Evolutionary conservation across 2,888 invertebrate species (phyloP), one percentile per base, ranked within the genome.

Genomic region (Periphyllus acericola): DNA sequence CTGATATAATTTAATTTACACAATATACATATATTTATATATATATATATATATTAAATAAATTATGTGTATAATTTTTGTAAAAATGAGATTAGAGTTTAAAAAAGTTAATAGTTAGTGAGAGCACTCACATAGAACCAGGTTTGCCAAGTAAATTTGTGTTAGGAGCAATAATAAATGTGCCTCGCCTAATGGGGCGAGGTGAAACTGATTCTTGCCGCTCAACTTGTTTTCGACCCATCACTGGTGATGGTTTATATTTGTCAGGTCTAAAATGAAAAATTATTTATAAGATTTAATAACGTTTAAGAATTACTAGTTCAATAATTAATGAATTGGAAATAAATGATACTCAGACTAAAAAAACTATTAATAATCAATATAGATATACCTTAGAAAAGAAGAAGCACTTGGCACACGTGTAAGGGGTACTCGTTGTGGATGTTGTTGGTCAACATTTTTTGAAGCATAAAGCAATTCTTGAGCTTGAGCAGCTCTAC

Each of bases 321-420:
- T 11, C 29, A 71, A 29, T 71, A 11, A 17, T 0, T 25, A 25
- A n/a, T 25, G n/a, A 66, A 66, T 66, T 11, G 8, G 32, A 71
- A 71, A 71, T 71, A 32, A 71, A 17, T 71, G 14, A 4, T 71
- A 71, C 11, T 60, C 60, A 2, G 17, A 29, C 14, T 0, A 71
- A 71, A 60, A 14, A 21, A 9, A 52, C 5, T 71, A 71, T 29
- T 32, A 71, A 71, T 71, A 71, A 11, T 21, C 21, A 40, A 8
- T 32, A 66, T 40, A 75, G 4, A 80, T 72, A 71, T 46, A 89
- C 89, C 87, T 89, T 66, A 89, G 68, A 25, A 89, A 83, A 34
- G 89, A 86, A 29, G 89, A 89, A 55, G 89, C 89, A 60, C 89
- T 94, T 90, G 94, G 89, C 14, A 89, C 89, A 46, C 87, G 87